These are phyloP conservation scores for Sapayoa aenigma DNA, from an alignment of 2,113 vertebrate genomes.

Conservation along the genomic window DNA sequence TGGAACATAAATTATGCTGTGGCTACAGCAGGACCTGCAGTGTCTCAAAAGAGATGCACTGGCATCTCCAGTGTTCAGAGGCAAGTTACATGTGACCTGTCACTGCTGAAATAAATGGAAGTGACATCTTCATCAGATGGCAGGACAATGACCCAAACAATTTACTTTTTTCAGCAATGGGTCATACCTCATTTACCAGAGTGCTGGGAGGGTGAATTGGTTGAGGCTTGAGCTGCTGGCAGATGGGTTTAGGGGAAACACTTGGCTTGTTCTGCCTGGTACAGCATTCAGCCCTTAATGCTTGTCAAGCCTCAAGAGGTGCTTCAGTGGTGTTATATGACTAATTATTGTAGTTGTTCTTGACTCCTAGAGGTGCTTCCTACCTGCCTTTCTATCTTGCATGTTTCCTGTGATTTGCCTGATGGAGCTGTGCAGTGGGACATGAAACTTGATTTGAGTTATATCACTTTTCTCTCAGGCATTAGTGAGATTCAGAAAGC, in stretches of 20 bases:
- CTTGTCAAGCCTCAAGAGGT: background rate
- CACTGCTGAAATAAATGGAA: background rate
- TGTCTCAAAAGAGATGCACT: background rate
- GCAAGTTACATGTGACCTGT: background rate
- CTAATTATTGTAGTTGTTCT: background rate
- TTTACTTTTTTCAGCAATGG: background rate
- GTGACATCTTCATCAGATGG: background rate
- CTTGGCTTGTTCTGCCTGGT: background rate
- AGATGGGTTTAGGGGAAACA: background rate
- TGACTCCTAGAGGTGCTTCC: background rate
- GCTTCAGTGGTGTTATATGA: background rate
- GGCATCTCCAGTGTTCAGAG: background rate
- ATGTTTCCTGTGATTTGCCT: background rate
- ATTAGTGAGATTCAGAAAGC: background rate
- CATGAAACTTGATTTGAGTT: background rate
- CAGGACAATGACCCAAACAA: background rate
- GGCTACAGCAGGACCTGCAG: background rate
- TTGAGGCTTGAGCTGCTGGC: background rate
- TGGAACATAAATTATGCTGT: background rate
- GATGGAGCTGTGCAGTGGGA: background rate
- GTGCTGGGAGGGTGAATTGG: background rate
- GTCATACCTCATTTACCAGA: background rate
- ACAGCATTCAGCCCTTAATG: background rate
- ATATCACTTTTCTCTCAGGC: accelerated
- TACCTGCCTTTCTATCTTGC: background rate